A percentile compares a stretch with the other conserved stretches of the same genome.
phyloP scores from a whole-genome alignment of 1,140 invertebrate genomes.

The Heliconius melpomene region DNA sequence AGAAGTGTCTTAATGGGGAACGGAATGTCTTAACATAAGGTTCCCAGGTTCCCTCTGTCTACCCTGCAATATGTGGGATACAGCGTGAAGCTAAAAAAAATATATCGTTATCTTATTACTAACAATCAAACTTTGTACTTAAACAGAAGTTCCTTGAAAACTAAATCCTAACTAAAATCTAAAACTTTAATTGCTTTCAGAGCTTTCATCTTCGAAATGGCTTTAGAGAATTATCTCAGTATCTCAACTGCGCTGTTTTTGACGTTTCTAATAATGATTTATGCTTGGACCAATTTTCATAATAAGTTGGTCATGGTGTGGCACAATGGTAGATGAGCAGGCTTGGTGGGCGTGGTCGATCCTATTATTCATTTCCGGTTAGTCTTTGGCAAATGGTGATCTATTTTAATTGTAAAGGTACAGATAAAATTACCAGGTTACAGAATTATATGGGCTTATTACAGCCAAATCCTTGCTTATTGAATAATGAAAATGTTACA shows the following conservation, averaged over 20 bases:
- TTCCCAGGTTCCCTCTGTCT: too few relatives aligned
- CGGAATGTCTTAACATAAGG: too few relatives aligned
- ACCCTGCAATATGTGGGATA: not conserved
- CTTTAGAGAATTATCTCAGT: constrained; percentile 24
- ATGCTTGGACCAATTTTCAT: constrained; percentile 24
- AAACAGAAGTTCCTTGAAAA: not conserved
- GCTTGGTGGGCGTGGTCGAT: constrained; percentile 13
- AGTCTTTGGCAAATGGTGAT: not conserved
- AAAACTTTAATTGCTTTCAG: constrained; percentile 10
- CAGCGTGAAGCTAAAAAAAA: not conserved
- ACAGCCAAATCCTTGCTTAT: too few relatives aligned
- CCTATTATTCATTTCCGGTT: not conserved
- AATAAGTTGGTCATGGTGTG: constrained; percentile 14
- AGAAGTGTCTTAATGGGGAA: too few relatives aligned
- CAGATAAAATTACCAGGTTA: not conserved
- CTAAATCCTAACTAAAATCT: constrained; percentile 4
- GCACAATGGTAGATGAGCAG: not conserved
- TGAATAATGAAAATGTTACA: too few relatives aligned
- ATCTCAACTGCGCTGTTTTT: constrained; percentile 25
- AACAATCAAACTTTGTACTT: constrained; percentile 1
- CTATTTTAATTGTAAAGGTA: constrained; percentile 1
- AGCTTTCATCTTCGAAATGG: not conserved
- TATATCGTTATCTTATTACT: not conserved
- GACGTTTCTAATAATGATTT: constrained; percentile 34
- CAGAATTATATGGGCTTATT: too few relatives aligned